These are phyloP conservation scores for Osmerus eperlanus DNA, from an alignment of 2,113 vertebrate genomes.

Conservation along the genomic window DNA sequence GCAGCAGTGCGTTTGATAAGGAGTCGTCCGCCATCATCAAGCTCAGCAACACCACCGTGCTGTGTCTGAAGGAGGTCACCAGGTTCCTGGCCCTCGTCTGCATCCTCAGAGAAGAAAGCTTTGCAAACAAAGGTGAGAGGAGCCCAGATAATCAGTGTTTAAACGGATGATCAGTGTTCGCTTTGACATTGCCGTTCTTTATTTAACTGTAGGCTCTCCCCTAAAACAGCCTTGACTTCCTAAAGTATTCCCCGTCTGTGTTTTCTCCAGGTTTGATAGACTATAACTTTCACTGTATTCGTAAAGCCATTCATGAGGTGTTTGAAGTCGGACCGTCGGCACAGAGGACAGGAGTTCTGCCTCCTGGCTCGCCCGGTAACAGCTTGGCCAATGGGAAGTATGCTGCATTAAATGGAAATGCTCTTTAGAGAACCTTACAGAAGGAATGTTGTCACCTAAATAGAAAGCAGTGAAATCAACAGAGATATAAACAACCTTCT, in stretches of 20 bases:
- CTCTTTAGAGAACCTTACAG: constrained; percentile 7
- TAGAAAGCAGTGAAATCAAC: too few species aligned
- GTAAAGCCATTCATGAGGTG: constrained; percentile 97
- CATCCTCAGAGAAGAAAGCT: constrained; percentile 97
- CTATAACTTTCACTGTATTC: constrained; percentile 98
- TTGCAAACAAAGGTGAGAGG: constrained; percentile 89
- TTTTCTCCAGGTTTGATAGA: constrained; percentile 87
- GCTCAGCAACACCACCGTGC: constrained; percentile 95
- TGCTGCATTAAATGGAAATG: constrained; percentile 38
- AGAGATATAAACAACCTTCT: too few species aligned
- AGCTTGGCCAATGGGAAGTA: constrained; percentile 30
- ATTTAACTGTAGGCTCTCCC: not conserved
- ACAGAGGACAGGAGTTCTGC: constrained; percentile 73
- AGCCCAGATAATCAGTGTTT: not conserved
- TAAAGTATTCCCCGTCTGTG: not conserved
- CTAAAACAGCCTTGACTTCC: not conserved
- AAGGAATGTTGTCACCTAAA: not conserved
- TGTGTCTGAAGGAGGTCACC: constrained; percentile 97
- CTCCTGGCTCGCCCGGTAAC: constrained; percentile 67
- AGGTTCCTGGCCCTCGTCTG: constrained; percentile 95
- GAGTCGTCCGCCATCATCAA: constrained; percentile 98
- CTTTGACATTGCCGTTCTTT: too few species aligned
- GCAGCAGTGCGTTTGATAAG: constrained; percentile 90
- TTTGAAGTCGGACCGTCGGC: constrained; percentile 86
- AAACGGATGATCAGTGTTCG: not conserved